These are phyloP conservation scores for Blastobasis lacticolella DNA, from an alignment of 2,888 invertebrate genomes.

Conservation along the genomic window DNA sequence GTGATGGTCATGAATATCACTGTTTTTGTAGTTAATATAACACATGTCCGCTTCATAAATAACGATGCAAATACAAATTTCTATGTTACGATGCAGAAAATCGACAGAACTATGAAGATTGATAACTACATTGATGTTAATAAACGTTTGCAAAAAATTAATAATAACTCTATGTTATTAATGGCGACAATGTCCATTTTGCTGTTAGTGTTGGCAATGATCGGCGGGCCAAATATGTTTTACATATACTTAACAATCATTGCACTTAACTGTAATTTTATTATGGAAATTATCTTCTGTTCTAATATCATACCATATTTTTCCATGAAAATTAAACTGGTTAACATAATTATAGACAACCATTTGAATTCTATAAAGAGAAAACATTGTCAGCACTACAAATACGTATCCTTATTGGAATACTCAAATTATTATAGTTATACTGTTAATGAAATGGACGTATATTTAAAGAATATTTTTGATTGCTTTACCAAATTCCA, in stretches of 20 bases:
- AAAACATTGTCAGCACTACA: too few relatives aligned
- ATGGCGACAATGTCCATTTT: conserved; percentile 10
- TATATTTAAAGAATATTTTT: conserved; percentile 6
- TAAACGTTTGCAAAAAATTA: conserved; percentile 17
- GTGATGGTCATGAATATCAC: background rate
- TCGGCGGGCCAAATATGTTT: conserved; percentile 9
- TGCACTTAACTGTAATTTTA: background rate
- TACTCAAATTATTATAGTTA: too few relatives aligned
- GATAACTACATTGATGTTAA: conserved; percentile 28
- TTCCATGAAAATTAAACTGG: too few relatives aligned
- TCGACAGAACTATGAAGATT: conserved; percentile 41
- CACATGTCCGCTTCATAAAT: background rate
- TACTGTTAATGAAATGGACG: background rate
- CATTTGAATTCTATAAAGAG: too few relatives aligned
- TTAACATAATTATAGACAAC: too few relatives aligned
- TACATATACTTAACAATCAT: background rate
- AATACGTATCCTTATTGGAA: too few relatives aligned
- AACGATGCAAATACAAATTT: conserved; percentile 25
- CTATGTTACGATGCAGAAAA: conserved; percentile 39
- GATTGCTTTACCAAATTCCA: conserved; percentile 4
- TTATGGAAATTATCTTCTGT: background rate
- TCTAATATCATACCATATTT: too few relatives aligned
- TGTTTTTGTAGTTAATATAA: background rate
- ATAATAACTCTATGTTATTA: conserved; percentile 15
- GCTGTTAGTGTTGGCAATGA: conserved; percentile 5